Percentiles rank a stretch among this genome's conserved stretches.
Evolutionary conservation across 2,797 vertebrate genomes (phyloP).

Genomic region (Fringilla coelebs): DNA sequence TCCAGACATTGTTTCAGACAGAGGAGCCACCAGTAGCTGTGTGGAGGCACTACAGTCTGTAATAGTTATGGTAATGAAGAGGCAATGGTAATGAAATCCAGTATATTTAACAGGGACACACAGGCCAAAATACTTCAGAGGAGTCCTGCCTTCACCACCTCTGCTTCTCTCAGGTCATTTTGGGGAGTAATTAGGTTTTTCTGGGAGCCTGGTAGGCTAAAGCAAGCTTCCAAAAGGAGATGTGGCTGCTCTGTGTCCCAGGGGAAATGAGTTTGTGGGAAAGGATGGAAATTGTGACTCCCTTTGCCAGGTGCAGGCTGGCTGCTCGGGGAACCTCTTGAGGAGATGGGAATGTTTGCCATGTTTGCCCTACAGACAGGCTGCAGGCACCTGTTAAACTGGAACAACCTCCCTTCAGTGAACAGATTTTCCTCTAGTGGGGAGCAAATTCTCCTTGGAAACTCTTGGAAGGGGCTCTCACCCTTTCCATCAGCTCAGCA

Average conservation of each 20-base stretch:
- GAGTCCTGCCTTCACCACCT: not conserved
- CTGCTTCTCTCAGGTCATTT: not conserved
- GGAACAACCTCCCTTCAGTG: not conserved
- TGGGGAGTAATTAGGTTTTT: not conserved
- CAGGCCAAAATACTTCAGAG: not conserved
- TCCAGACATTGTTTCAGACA: accelerated
- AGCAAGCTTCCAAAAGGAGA: not conserved
- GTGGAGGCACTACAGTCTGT: not conserved
- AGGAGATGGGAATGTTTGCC: not conserved
- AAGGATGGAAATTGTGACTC: not conserved
- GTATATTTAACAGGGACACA: accelerated
- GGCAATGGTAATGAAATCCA: not conserved
- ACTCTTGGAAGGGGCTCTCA: not conserved
- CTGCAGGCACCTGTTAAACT: not conserved
- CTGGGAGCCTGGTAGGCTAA: not conserved
- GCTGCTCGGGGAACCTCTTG: not conserved
- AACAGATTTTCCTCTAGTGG: not conserved
- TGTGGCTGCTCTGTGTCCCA: not conserved
- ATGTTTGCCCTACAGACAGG: not conserved
- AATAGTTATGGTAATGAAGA: accelerated
- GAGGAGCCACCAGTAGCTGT: not conserved
- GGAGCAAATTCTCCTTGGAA: not conserved
- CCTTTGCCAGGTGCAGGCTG: not conserved
- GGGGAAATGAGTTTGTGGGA: not conserved
- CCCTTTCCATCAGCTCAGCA: not conserved